Percentiles rank a stretch among this genome's conserved stretches.
These are phyloP conservation scores for Lagria hirta DNA, from an alignment of 2,888 invertebrate genomes.

Conservation along the genomic window DNA sequence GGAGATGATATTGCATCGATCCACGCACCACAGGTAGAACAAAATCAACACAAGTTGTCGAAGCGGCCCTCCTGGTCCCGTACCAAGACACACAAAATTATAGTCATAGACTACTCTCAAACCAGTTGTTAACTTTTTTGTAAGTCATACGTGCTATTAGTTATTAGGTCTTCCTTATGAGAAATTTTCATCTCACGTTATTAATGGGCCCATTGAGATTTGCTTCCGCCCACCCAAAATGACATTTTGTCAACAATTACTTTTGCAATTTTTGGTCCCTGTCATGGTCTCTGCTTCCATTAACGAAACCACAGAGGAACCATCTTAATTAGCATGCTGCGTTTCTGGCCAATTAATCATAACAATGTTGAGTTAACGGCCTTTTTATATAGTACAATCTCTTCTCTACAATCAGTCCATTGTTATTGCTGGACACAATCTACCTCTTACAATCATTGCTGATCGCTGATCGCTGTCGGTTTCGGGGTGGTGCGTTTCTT, in stretches of 20 bases:
- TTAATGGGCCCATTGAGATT: too few species aligned
- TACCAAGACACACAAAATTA: constrained; percentile 26
- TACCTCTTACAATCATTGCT: constrained; percentile 13
- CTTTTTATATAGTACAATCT: too few species aligned
- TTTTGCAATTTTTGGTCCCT: too few species aligned
- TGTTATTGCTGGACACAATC: constrained; percentile 19
- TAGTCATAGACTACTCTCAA: constrained; percentile 41
- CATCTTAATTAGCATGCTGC: constrained; percentile 18
- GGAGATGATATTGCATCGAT: constrained; percentile 49
- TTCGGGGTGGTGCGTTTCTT: constrained; percentile 48
- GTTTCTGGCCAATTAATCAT: constrained; percentile 20
- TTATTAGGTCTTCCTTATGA: too few species aligned
- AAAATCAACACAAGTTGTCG: constrained; percentile 34
- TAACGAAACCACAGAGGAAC: too few species aligned
- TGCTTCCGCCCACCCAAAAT: too few species aligned
- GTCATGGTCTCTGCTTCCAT: too few species aligned
- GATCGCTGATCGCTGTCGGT: constrained; percentile 9
- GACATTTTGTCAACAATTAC: too few species aligned
- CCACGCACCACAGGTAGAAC: constrained; percentile 47
- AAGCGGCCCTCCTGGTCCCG: constrained; percentile 32
- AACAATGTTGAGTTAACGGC: constrained; percentile 15
- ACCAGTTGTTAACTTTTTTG: constrained; percentile 43
- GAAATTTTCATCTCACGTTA: too few species aligned
- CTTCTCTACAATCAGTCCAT: constrained; percentile 16
- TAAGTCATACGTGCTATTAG: constrained; percentile 39